Percentiles rank a stretch among this genome's conserved stretches.
These are phyloP conservation scores for Lycorma delicatula DNA, from an alignment of 1,140 invertebrate species.

Conservation along the genomic window DNA sequence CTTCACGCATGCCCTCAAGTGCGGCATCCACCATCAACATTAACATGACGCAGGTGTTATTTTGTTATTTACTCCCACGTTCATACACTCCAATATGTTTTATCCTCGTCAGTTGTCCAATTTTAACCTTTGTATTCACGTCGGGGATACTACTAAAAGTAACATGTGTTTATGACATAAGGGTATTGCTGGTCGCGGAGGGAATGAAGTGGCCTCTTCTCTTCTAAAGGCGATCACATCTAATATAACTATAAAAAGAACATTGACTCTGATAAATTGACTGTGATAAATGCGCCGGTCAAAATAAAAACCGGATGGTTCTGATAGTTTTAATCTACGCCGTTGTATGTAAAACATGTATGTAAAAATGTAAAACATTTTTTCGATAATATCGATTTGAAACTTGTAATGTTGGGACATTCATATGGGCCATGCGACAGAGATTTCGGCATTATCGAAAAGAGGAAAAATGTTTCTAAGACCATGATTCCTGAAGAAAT, in stretches of 20 bases:
- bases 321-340: neutral
- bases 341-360: too few relatives aligned
- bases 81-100: neutral
- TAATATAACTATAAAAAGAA: too few relatives aligned
- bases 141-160: constrained; percentile 15
- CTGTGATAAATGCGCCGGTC: neutral
- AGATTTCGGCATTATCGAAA: neutral
- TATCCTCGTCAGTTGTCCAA: constrained; percentile 17
- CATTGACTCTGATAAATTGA: too few relatives aligned
- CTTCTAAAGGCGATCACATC: neutral
- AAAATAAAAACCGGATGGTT: neutral
- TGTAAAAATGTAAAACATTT: neutral
- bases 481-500: neutral
- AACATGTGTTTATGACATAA: constrained; percentile 25
- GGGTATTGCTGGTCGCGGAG: constrained; percentile 8
- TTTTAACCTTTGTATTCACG: constrained; percentile 17
- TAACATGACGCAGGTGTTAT: constrained; percentile 3
- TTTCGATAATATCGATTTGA: neutral
- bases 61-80: neutral
- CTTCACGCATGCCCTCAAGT: too few relatives aligned
- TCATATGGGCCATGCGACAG: neutral
- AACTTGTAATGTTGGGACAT: neutral
- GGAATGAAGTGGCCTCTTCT: neutral
- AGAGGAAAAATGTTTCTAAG: neutral
- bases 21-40: too few relatives aligned